A percentile compares a stretch with the other conserved stretches of the same genome.
Evolutionary conservation across 1,140 invertebrate species (phyloP).

Genomic region (Chionoecetes opilio): DNA sequence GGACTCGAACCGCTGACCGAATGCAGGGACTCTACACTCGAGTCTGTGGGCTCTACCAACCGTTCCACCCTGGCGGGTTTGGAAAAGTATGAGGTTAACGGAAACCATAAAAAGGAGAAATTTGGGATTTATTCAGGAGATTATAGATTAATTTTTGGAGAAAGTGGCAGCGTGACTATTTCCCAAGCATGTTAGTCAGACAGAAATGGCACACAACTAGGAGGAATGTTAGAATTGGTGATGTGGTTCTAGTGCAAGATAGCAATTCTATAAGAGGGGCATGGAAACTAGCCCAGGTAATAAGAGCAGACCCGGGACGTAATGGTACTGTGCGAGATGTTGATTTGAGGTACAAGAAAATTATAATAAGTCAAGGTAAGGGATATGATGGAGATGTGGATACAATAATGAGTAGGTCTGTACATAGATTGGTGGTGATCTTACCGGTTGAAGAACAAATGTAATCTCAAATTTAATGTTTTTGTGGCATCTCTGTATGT

Average conservation of each 20-base stretch:
- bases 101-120: not conserved
- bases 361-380: not conserved
- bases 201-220: slow-evolving; percentile 57
- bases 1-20: no score
- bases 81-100: not conserved
- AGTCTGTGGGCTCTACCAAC: no score
- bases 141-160: slow-evolving; percentile 32
- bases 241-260: not conserved
- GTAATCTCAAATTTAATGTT: not conserved
- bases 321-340: slow-evolving; percentile 50
- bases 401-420: slow-evolving; percentile 52
- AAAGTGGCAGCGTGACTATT: slow-evolving; percentile 37
- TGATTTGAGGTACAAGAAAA: slow-evolving; percentile 50
- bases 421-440: slow-evolving; percentile 31
- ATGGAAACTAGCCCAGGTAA: slow-evolving; percentile 59
- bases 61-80: no score
- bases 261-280: slow-evolving; percentile 49
- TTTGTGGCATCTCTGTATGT: not conserved
- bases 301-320: slow-evolving; percentile 14
- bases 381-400: slow-evolving; percentile 57
- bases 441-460: not conserved
- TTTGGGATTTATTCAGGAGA: not conserved
- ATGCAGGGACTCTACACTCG: no score
- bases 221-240: slow-evolving; percentile 55
- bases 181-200: slow-evolving; percentile 25